These are phyloP conservation scores for Drosophila cardini DNA, from an alignment of 1,140 invertebrate species.

Conservation along the genomic window DNA sequence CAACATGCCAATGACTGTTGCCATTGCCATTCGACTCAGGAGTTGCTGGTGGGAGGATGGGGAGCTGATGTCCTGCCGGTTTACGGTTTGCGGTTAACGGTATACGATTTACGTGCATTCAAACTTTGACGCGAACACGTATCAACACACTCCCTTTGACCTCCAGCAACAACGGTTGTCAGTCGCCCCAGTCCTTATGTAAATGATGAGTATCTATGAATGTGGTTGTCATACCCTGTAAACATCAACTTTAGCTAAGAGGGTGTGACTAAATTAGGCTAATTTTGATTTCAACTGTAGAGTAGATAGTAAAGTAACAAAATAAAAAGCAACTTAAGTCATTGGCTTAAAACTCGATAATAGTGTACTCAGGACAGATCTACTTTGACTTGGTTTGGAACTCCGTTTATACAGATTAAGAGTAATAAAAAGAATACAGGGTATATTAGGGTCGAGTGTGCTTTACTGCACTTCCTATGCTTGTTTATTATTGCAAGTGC, in stretches of 20 bases:
- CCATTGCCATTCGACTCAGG: constrained; percentile 4
- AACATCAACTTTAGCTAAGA: background rate
- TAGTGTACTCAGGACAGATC: no score
- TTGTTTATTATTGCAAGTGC: constrained; percentile 46
- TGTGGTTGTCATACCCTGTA: constrained; percentile 29
- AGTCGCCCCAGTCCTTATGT: constrained; percentile 40
- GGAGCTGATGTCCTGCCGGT: constrained; percentile 26
- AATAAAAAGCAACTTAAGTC: no score
- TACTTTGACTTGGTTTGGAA: no score
- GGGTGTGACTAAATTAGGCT: background rate
- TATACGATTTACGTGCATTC: constrained; percentile 32
- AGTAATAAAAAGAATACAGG: background rate
- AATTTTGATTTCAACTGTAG: background rate
- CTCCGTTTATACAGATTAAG: no score
- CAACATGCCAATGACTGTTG: constrained; percentile 66
- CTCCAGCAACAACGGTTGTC: constrained; percentile 1
- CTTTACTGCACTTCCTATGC: no score
- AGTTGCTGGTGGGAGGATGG: background rate
- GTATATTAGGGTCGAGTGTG: background rate
- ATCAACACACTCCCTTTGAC: constrained; percentile 15
- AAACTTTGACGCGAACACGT: constrained; percentile 47
- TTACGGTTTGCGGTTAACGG: constrained; percentile 2
- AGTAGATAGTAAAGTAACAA: no score
- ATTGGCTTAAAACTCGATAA: no score
- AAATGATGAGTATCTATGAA: constrained; percentile 40